Conservation (phyloP, 2,888 invertebrate species). For the Polyploca ridens region DNA sequence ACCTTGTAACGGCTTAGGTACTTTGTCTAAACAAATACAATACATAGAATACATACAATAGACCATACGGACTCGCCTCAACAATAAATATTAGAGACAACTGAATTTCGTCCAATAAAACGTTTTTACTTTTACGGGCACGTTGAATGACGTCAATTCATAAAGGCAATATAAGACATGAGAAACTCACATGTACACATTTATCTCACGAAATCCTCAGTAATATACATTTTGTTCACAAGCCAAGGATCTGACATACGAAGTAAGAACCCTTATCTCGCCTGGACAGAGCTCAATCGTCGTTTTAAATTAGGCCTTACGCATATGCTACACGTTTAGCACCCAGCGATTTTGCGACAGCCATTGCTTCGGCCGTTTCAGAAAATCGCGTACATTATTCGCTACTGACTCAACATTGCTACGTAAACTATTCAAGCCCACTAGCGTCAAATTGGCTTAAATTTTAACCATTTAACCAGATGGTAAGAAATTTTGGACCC, state of each 20-base stretch:
- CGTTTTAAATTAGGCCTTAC: neutral
- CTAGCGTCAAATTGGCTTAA: no score
- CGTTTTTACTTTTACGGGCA: neutral
- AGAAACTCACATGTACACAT: neutral
- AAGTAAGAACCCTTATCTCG: slow-evolving; percentile 24
- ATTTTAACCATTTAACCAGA: no score
- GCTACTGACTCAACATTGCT: no score
- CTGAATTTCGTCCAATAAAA: slow-evolving; percentile 1
- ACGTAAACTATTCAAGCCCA: neutral
- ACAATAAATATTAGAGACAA: neutral
- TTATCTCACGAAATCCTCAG: neutral
- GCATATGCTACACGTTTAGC: neutral
- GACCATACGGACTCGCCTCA: neutral
- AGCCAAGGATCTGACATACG: neutral
- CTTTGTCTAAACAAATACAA: neutral
- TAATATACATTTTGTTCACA: slow-evolving; percentile 5
- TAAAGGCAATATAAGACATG: neutral
- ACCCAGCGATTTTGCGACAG: neutral
- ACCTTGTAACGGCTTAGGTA: no score
- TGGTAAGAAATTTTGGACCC: no score
- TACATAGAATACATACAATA: neutral
- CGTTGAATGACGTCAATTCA: slow-evolving; percentile 1
- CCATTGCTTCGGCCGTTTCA: neutral
- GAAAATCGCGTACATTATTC: no score
- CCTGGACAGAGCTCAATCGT: slow-evolving; percentile 21